Evolutionary conservation across 2,113 vertebrate species (phyloP), one percentile per base, ranked within the genome.

Genomic region (Apteryx owenii): DNA sequence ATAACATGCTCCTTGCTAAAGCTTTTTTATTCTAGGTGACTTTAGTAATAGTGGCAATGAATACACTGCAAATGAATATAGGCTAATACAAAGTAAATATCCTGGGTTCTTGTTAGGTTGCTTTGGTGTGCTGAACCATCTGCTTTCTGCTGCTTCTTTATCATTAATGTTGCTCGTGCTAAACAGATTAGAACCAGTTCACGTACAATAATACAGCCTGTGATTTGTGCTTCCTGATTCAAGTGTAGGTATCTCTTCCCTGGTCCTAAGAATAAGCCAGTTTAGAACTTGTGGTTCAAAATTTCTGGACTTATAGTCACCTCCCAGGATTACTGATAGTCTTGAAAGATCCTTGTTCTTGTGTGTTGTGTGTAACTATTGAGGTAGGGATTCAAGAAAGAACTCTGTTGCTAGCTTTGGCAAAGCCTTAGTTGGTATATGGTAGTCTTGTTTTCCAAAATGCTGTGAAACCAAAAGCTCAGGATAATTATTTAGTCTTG

Each of bases 1-100:
- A 4, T 7, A 7, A 50, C 6, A 2, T 12, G 48, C 12, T 56
- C 58, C 71, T 78, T 29, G 8, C 69, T 87, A 28, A 20, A 56
- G 42, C 69, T 46, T n/a, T 3, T 68, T 40, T 50, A 8, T 78
- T 26, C 31, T 21, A 71, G 20, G 15, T 42, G 48, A 5, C 70
- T 89, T 73, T 0, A 19, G 76, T 36, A 64, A 17, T 29, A 17
- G 36, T 11, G 86, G 20, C 64, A 48, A 0, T 53, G 36, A 25
- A 53, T 69, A 3, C 14, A 2, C 3, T 20, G 73, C 51, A 82
- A 6, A 22, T 11, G 38, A 29, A 10, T 8, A 2, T 0, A 31
- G 38, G 31, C 56, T 89, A 8, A 53, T 68, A 48, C 90, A 25
- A 4, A 31, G 23, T 8, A 5, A 22, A 21, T 29, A 2, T 42